These are phyloP conservation scores for Coreoperca whiteheadi DNA, from an alignment of 2,113 vertebrate species.

Conservation along the genomic window DNA sequence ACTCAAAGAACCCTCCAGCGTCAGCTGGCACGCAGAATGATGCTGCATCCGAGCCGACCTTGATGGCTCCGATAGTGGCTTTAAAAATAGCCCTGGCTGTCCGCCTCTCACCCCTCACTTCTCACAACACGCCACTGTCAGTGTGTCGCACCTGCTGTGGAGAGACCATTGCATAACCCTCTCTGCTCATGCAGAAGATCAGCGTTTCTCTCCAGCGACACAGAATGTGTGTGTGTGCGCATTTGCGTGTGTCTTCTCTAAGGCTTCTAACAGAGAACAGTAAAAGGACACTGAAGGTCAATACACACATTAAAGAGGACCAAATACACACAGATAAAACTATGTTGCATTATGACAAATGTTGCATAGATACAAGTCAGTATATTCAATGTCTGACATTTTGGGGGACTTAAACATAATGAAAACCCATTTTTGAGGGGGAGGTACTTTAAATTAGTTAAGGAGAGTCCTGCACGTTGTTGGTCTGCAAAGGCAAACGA, in stretches of 20 bases:
- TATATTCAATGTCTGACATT: too few relatives aligned
- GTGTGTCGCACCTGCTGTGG: conserved; percentile 73
- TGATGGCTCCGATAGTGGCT: conserved; percentile 55
- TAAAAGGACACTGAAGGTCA: conserved; percentile 66
- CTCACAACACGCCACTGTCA: conserved; percentile 64
- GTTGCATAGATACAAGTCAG: too few relatives aligned
- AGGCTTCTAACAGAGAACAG: conserved; percentile 32
- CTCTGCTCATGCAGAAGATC: conserved; percentile 66
- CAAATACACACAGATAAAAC: conserved; percentile 4
- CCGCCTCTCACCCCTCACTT: conserved; percentile 62
- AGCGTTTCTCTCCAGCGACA: conserved; percentile 42
- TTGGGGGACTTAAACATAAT: too few relatives aligned
- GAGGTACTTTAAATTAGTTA: too few relatives aligned
- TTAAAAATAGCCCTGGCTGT: conserved; percentile 81
- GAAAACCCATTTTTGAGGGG: too few relatives aligned
- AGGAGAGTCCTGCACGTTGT: too few relatives aligned
- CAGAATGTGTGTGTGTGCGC: conserved; percentile 14
- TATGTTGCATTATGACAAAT: too few relatives aligned
- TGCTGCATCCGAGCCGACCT: conserved; percentile 40
- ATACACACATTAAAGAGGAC: not conserved
- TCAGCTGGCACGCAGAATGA: conserved; percentile 38
- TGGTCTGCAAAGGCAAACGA: too few relatives aligned
- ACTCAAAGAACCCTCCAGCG: conserved; percentile 32
- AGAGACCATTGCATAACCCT: conserved; percentile 63
- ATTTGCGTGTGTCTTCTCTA: conserved; percentile 16